Base-by-base conservation (phyloP, 2,113 vertebrate species). In the Malurus elegans region DNA sequence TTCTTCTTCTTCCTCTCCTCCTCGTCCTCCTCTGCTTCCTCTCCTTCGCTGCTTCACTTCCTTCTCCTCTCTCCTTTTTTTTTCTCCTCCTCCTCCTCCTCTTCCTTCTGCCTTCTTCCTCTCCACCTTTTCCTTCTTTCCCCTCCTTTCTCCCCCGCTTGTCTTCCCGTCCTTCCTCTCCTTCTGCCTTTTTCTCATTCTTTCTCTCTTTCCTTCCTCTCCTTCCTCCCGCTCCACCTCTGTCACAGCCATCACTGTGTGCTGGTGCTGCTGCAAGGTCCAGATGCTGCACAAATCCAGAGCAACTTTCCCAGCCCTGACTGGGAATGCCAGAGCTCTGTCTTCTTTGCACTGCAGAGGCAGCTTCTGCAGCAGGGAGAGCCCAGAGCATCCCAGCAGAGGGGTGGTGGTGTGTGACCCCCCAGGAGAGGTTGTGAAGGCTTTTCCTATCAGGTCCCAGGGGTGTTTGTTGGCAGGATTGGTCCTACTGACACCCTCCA, bases 331-430 rank as follows among this genome's bases (percentile, higher is more conserved):
- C 31, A 28, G 38, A 73, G 12, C 28, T 50, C 4, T 36, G 34
- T 54, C 6, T 42, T 13, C 23, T 31, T 71, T 26, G 23, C 18
- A 3, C 12, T 25, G 8, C 34, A 76, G 48, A 28, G 56, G 45
- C 45, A 78, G 24, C 45, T 57, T 45, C 40, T 72, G 50, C 54
- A 42, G 48, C 44, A 57, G 5, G 28, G 34, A 73, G 40, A 28
- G 14, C 14, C 16, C 14, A 7, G 1, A 10, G 25, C 0, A 1
- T 40, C 20, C 38, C 31, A 53, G 60, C 18, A 15, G 44, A 72
- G 13, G 24, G 16, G 5, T 76, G 58, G 4, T 53, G 38, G 1
- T 47, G n/a, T 53, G 31, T 28, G 32, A 51, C 26, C 5, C 34
- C 34, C 23, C 15, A 4, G 26, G 28, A 48, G 16, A 26, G 12